A percentile compares a stretch with the other conserved stretches of the same genome.
Evolutionary conservation across 2,888 invertebrate genomes (phyloP).

Genomic region (Gortyna flavago): DNA sequence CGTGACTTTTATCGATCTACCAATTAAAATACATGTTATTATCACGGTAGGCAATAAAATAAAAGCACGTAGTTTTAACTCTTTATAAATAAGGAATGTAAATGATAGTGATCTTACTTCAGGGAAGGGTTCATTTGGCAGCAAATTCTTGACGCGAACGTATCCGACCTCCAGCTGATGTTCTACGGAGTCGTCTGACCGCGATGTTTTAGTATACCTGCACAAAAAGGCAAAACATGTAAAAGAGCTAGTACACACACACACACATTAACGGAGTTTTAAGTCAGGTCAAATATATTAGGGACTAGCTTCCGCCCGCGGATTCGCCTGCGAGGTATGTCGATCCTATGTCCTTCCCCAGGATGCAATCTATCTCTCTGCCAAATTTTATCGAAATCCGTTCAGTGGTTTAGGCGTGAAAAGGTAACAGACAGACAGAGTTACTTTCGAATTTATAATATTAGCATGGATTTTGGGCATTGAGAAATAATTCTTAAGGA

Average conservation of each 20-base stretch:
- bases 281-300: background rate
- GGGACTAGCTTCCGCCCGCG: no score
- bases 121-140: conserved; percentile 98
- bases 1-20: background rate
- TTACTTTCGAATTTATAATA: no score
- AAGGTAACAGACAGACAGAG: no score
- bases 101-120: conserved; percentile 87
- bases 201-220: conserved; percentile 98
- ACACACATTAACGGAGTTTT: background rate
- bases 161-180: conserved; percentile 99
- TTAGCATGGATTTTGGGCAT: no score
- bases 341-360: no score
- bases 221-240: background rate
- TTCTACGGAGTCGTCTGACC: conserved; percentile 99
- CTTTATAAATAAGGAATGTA: background rate
- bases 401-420: no score
- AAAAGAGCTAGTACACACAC: background rate
- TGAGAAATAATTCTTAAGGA: background rate
- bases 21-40: conserved; percentile 1
- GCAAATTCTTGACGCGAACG: conserved; percentile 97
- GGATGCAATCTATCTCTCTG: no score
- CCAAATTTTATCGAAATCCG: no score
- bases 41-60: background rate
- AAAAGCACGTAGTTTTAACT: background rate
- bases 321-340: no score